These are phyloP conservation scores for Dinoponera quadriceps DNA, from an alignment of 1,140 invertebrate genomes.

Conservation along the genomic window DNA sequence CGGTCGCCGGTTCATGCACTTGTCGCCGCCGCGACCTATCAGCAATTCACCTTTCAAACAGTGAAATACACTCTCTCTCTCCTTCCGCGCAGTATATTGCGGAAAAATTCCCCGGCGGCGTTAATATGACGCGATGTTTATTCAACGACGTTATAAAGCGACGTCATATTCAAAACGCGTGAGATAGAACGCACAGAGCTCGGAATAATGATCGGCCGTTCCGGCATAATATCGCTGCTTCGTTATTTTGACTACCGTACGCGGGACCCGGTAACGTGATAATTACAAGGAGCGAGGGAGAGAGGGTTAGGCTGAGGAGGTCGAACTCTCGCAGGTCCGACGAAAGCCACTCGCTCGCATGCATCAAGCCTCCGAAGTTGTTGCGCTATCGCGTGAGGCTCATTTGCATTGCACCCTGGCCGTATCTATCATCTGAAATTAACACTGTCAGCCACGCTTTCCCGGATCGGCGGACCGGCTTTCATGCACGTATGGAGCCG, in stretches of 20 bases:
- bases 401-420: constrained; percentile 73
- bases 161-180: background rate
- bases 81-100: background rate
- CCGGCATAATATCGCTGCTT: constrained; percentile 34
- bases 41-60: background rate
- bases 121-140: constrained; percentile 50
- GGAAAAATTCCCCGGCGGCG: background rate
- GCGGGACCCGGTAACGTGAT: constrained; percentile 37
- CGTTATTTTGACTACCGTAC: constrained; percentile 20
- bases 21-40: too few relatives aligned
- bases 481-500: constrained; percentile 59
- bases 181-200: constrained; percentile 15
- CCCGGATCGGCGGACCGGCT: constrained; percentile 68
- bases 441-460: constrained; percentile 77
- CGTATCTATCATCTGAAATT: constrained; percentile 78
- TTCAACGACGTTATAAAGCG: constrained; percentile 31
- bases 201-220: constrained; percentile 30
- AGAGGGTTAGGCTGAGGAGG: constrained; percentile 13
- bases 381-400: constrained; percentile 74
- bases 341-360: constrained; percentile 61
- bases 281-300: constrained; percentile 53
- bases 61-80: background rate
- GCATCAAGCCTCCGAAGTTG: constrained; percentile 61
- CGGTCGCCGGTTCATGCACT: background rate
- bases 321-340: constrained; percentile 16